Base-by-base conservation (phyloP, 1,140 invertebrate genomes). In the Thaumatotibia leucotreta region DNA sequence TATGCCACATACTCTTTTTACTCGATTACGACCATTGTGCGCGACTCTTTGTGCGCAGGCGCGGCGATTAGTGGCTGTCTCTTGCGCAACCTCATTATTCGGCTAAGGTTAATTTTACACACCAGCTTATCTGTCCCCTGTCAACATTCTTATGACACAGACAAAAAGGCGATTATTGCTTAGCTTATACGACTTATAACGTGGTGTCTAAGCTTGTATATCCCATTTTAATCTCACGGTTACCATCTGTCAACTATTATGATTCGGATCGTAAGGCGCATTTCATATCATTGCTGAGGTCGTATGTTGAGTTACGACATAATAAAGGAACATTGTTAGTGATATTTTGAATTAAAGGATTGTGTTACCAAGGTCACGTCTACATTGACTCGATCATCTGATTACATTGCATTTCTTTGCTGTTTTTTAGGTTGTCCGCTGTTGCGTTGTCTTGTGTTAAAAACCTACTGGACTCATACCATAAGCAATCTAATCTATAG, bases 221-320 rank as follows among this genome's bases (percentile, higher is more conserved):
- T 68, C 63, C 54, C 62, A 63, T 61, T 68, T 64, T 63, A 63
- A 58, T 69, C 66, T 65, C 65, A 69, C 45, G 54, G 61, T 62
- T 69, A 63, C 54, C 65, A 74, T 74, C 65, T 72, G 69, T 74
- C 68, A 74, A 61, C 73, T 35, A 63, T 74, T 72, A 72, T 74
- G 35, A 69, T 33, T 45, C n/a, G 67, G 73, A 68, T 64, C 67
- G 54, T 68, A 68, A 70, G 67, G 69, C 52, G 23, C 23, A 14
- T 58, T 58, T 27, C 24, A 29, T 58, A 58, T 58, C 24, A 58
- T 58, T 27, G 23, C 24, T 27, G 52, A 58, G 52, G 52, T 27
- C 24, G 24, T 8, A 31, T 27, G 52, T 58, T 58, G 52, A 58
- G 23, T 58, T 27, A 58, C 52, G 23, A 14, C 8, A 58, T 31